These are phyloP conservation scores for Lithophane ornitopus DNA, from an alignment of 2,888 invertebrate species.

Conservation along the genomic window DNA sequence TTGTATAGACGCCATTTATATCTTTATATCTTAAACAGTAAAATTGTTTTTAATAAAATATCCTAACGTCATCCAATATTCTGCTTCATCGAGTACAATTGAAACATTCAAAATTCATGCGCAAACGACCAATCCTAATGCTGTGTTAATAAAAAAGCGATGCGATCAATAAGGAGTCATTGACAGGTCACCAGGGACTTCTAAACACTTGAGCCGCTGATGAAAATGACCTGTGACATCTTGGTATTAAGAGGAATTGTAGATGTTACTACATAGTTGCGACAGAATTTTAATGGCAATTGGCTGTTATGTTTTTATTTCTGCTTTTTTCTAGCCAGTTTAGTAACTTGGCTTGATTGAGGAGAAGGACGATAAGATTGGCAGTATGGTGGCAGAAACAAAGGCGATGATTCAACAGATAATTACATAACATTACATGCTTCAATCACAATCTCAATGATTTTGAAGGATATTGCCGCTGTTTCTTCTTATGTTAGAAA, in stretches of 20 bases:
- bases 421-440: neutral
- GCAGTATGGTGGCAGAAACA: neutral
- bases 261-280: slow-evolving; percentile 7
- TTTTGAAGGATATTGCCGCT: no score
- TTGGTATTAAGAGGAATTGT: neutral
- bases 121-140: slow-evolving; percentile 26
- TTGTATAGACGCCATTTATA: no score
- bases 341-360: neutral
- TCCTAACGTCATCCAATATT: slow-evolving; percentile 11
- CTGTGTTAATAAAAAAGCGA: slow-evolving; percentile 55
- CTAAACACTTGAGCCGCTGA: slow-evolving; percentile 55
- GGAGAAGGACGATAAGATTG: neutral
- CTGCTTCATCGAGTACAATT: slow-evolving; percentile 34
- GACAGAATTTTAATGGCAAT: neutral
- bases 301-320: slow-evolving; percentile 11
- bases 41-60: slow-evolving; percentile 28
- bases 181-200: slow-evolving; percentile 29
- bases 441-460: no score
- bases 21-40: neutral
- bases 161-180: slow-evolving; percentile 52
- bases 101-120: slow-evolving; percentile 40
- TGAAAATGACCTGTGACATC: slow-evolving; percentile 46
- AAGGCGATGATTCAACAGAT: neutral
- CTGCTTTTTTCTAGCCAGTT: neutral
- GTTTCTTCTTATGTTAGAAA: neutral